Evolutionary conservation across 2,888 invertebrate species (phyloP).

Genomic region (Meteorus cinctellus): DNA sequence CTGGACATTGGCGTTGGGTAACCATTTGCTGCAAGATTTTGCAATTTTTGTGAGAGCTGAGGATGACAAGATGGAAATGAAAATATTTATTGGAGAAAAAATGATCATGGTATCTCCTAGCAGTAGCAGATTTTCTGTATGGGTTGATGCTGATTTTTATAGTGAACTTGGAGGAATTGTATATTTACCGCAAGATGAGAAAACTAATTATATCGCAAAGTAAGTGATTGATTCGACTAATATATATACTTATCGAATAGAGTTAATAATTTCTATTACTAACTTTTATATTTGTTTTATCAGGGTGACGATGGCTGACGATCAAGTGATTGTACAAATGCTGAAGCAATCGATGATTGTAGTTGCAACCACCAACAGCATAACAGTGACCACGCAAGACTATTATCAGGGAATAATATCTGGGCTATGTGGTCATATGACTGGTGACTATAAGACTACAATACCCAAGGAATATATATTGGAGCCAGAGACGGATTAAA

Average conservation of each 20-base stretch:
- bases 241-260: not conserved
- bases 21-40: slow-evolving; percentile 59
- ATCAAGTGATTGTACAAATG: slow-evolving; percentile 51
- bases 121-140: slow-evolving; percentile 42
- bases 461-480: slow-evolving; percentile 50
- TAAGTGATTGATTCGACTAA: slow-evolving; percentile 25
- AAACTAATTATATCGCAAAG: slow-evolving; percentile 39
- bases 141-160: slow-evolving; percentile 50
- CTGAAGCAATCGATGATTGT: slow-evolving; percentile 47
- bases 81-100: slow-evolving; percentile 49
- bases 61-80: slow-evolving; percentile 54
- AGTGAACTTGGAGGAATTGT: slow-evolving; percentile 48
- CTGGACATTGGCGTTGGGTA: slow-evolving; percentile 68
- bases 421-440: slow-evolving; percentile 61
- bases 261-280: not conserved
- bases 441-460: slow-evolving; percentile 51
- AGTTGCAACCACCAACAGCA: slow-evolving; percentile 49
- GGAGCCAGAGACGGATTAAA: slow-evolving; percentile 26
- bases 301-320: slow-evolving; percentile 52
- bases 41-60: slow-evolving; percentile 67
- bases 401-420: slow-evolving; percentile 53
- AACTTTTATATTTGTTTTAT: slow-evolving; percentile 19
- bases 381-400: slow-evolving; percentile 49
- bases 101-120: slow-evolving; percentile 55
- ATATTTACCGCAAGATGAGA: slow-evolving; percentile 31